Conservation (phyloP, 2,888 invertebrate genomes). For the Pachycephus smyrnensis region DNA sequence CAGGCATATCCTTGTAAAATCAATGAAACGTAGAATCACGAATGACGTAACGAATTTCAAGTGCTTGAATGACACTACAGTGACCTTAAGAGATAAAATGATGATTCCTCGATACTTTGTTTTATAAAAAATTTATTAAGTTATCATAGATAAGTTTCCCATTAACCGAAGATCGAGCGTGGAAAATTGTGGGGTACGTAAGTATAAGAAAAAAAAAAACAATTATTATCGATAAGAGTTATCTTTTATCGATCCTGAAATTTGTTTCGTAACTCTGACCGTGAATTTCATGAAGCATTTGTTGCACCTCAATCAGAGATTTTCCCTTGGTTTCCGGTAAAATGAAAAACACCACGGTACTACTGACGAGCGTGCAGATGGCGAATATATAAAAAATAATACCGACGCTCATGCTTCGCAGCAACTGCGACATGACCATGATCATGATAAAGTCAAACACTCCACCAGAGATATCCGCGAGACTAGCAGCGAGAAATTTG, state of each 20-base stretch:
- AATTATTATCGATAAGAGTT: background rate
- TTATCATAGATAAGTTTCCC: background rate
- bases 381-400: background rate
- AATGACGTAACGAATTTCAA: background rate
- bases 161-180: background rate
- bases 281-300: background rate
- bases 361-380: background rate
- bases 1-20: background rate
- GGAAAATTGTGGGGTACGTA: background rate
- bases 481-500: background rate
- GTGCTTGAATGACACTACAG: background rate
- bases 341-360: background rate
- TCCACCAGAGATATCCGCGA: background rate
- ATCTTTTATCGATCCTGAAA: background rate
- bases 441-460: background rate
- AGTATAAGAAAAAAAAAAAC: background rate
- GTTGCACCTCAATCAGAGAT: background rate
- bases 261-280: background rate
- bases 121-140: background rate
- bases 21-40: background rate
- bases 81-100: background rate
- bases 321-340: constrained; percentile 7
- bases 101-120: background rate
- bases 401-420: background rate
- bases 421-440: background rate